Evolutionary conservation across 1,140 invertebrate genomes (phyloP).

Genomic region (Heliothis subflexa): DNA sequence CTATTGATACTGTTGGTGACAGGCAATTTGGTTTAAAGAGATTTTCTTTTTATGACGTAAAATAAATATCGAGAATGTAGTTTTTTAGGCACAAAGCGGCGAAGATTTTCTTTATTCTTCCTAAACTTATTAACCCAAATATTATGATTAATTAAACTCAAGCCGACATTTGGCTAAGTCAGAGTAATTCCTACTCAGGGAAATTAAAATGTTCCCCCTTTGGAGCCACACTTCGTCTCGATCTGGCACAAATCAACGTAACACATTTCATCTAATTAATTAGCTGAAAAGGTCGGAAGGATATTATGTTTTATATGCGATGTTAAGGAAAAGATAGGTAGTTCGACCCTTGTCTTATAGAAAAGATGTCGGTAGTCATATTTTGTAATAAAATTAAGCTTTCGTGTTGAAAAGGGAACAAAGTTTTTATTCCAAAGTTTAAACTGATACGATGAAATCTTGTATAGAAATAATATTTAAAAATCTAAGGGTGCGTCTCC

Average conservation of each 20-base stretch:
- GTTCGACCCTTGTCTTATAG: background rate
- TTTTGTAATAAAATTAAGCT: too few species aligned
- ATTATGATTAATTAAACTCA: conserved; percentile 19
- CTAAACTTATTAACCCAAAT: background rate
- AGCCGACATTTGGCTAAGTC: background rate
- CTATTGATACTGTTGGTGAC: background rate
- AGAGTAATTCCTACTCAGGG: conserved; percentile 15
- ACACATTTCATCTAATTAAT: conserved; percentile 27
- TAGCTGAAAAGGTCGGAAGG: conserved; percentile 16
- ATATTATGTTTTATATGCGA: background rate
- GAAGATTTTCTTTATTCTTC: background rate
- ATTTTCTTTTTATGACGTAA: too few species aligned
- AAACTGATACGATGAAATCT: too few species aligned
- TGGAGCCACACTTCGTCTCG: conserved; percentile 8
- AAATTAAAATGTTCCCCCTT: conserved; percentile 18
- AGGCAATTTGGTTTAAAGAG: background rate
- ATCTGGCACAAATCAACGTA: conserved; percentile 21
- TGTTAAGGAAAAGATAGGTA: background rate
- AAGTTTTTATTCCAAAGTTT: too few species aligned
- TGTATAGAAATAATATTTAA: too few species aligned
- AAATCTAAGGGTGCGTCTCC: too few species aligned
- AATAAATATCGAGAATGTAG: too few species aligned
- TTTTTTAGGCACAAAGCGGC: too few species aligned
- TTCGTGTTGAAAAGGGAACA: too few species aligned
- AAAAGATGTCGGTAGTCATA: too few species aligned